Conservation (phyloP, 2,888 invertebrate genomes). For the Prosopocoilus inquinatus region DNA sequence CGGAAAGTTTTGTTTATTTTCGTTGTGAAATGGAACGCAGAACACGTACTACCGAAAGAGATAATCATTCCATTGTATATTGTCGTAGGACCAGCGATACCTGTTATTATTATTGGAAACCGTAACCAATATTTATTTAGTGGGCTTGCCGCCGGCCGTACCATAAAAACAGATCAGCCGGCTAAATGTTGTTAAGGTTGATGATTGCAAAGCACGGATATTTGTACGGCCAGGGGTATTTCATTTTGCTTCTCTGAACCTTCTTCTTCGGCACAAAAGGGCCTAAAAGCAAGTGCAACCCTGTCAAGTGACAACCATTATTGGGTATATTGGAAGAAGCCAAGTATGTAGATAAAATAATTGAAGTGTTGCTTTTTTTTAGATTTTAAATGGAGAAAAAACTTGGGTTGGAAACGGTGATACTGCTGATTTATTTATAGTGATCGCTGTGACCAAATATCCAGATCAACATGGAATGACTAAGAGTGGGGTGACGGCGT, state of each 20-base stretch:
- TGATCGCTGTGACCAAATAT: slow-evolving; percentile 60
- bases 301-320: slow-evolving; percentile 52
- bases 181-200: too few species aligned
- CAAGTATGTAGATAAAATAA: neutral
- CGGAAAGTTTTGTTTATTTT: too few species aligned
- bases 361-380: neutral
- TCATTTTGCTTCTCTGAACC: slow-evolving; percentile 58
- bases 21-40: too few species aligned
- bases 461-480: slow-evolving; percentile 39
- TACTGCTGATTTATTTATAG: slow-evolving; percentile 66
- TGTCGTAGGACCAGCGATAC: too few species aligned
- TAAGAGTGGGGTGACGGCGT: slow-evolving; percentile 56
- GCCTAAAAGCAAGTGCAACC: slow-evolving; percentile 55
- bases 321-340: slow-evolving; percentile 47
- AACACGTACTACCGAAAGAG: too few species aligned
- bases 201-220: too few species aligned
- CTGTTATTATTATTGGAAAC: too few species aligned
- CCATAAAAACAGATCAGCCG: too few species aligned
- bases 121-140: too few species aligned
- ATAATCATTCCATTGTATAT: too few species aligned
- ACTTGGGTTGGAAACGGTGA: slow-evolving; percentile 62
- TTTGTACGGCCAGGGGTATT: too few species aligned
- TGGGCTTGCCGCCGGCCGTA: too few species aligned
- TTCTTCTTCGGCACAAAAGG: slow-evolving; percentile 40
- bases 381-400: slow-evolving; percentile 52